phyloP scores from a whole-genome alignment of 2,797 vertebrate genomes.

The Babyrousa celebensis region DNA sequence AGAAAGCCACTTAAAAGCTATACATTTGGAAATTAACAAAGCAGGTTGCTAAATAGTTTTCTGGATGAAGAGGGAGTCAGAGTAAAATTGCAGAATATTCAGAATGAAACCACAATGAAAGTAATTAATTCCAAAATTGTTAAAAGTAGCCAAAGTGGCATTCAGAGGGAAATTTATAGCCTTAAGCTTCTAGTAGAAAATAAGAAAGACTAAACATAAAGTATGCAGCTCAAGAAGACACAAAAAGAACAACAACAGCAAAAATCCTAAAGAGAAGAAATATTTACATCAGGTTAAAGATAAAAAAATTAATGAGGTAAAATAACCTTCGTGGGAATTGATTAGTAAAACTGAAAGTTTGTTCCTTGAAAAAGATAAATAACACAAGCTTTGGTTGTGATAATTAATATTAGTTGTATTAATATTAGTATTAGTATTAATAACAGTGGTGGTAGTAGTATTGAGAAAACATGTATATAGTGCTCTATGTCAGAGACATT shows the following conservation, averaged over 20 bases:
- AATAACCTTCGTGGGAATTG: neutral
- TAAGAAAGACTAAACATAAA: constrained; percentile 40
- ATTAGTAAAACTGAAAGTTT: constrained; percentile 12
- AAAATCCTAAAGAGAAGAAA: neutral
- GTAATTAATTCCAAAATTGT: neutral
- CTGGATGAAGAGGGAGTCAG: neutral
- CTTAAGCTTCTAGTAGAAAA: constrained; percentile 44
- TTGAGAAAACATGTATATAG: neutral
- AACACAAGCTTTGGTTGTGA: neutral
- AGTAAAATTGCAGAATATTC: constrained; percentile 36
- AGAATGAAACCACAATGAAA: constrained; percentile 27
- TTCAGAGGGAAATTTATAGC: neutral
- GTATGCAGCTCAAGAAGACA: neutral
- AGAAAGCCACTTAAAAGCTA: constrained; percentile 1
- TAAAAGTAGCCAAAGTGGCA: neutral
- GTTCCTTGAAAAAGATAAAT: neutral
- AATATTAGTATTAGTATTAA: neutral
- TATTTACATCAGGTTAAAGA: constrained; percentile 32
- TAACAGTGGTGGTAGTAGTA: neutral
- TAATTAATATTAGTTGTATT: neutral
- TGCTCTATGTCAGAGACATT: neutral
- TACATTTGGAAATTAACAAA: constrained; percentile 59
- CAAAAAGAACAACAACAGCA: neutral
- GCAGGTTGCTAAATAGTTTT: neutral
- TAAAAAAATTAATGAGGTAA: constrained; percentile 47